Percentiles rank a stretch among this genome's conserved stretches.
Evolutionary conservation across 2,888 invertebrate genomes (phyloP).

Genomic region (Stomorhina lunata): DNA sequence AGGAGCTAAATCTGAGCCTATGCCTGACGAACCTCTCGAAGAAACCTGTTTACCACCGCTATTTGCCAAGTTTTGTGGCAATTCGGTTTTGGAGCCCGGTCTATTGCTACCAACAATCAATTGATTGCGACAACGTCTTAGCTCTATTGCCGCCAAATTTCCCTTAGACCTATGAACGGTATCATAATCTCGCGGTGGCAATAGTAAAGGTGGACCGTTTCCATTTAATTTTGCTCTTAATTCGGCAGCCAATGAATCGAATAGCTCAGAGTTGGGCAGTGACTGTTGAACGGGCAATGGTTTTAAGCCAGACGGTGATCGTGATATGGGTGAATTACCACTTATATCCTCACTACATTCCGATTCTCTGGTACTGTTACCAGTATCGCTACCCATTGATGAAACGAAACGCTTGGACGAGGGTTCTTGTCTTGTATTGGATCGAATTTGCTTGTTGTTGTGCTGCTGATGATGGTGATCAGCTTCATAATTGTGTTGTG

Average conservation of each 20-base stretch:
- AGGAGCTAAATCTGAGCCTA: slow-evolving; percentile 93
- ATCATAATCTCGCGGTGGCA: slow-evolving; percentile 97
- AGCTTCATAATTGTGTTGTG: slow-evolving; percentile 84
- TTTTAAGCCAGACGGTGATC: slow-evolving; percentile 72
- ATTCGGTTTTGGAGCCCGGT: slow-evolving; percentile 78
- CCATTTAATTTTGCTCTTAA: slow-evolving; percentile 87
- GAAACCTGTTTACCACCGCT: slow-evolving; percentile 81
- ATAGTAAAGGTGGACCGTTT: slow-evolving; percentile 87
- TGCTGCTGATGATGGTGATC: slow-evolving; percentile 76
- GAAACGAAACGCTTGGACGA: slow-evolving; percentile 84
- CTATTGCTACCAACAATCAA: slow-evolving; percentile 77
- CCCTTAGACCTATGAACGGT: slow-evolving; percentile 89
- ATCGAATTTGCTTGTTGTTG: too few species aligned
- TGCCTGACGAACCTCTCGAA: slow-evolving; percentile 92
- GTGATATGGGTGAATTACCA: slow-evolving; percentile 76
- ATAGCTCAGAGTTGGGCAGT: slow-evolving; percentile 86
- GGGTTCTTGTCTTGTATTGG: slow-evolving; percentile 75
- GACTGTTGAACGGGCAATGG: slow-evolving; percentile 66
- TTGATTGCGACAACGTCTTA: slow-evolving; percentile 80
- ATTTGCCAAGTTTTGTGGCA: slow-evolving; percentile 43
- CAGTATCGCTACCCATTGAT: slow-evolving; percentile 87
- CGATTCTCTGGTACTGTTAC: slow-evolving; percentile 85
- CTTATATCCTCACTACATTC: slow-evolving; percentile 85
- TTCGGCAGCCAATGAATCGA: slow-evolving; percentile 95
- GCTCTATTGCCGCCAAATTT: slow-evolving; percentile 87